Conservation (phyloP, 2,113 vertebrate genomes). For the Chionodraco myersi region DNA sequence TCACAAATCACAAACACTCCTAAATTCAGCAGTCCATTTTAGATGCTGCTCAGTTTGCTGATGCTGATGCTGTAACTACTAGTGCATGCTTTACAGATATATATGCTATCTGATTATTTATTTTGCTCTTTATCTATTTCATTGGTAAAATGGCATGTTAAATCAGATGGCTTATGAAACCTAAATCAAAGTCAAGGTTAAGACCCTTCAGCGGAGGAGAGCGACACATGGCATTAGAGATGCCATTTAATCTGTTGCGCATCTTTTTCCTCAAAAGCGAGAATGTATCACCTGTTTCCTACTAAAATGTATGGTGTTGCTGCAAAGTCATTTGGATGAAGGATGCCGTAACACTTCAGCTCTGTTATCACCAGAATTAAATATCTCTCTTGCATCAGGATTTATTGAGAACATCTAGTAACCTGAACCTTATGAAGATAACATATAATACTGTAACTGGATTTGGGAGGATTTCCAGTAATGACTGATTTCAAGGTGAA, state of each 20-base stretch:
- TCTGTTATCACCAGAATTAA: conserved; percentile 28
- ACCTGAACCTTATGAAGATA: conserved; percentile 39
- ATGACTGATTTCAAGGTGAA: conserved; percentile 56
- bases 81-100: conserved; percentile 4
- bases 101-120: neutral
- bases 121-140: conserved; percentile 24
- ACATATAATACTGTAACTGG: conserved; percentile 12
- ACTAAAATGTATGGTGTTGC: conserved; percentile 24
- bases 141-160: conserved; percentile 35
- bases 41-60: neutral
- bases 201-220: conserved; percentile 13
- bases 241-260: too few species aligned
- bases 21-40: conserved; percentile 22
- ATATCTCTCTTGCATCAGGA: conserved; percentile 28
- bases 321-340: conserved; percentile 22
- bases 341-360: conserved; percentile 25
- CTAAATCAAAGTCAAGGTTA: conserved; percentile 54
- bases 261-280: too few species aligned
- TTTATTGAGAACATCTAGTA: conserved; percentile 29
- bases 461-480: conserved; percentile 50
- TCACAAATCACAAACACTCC: conserved; percentile 21
- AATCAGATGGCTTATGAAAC: conserved; percentile 39
- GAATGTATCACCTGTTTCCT: too few species aligned
- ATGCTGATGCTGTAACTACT: neutral
- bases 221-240: conserved; percentile 26